Conservation (phyloP, 2,113 vertebrate species). For the Coryphaenoides rupestris region DNA sequence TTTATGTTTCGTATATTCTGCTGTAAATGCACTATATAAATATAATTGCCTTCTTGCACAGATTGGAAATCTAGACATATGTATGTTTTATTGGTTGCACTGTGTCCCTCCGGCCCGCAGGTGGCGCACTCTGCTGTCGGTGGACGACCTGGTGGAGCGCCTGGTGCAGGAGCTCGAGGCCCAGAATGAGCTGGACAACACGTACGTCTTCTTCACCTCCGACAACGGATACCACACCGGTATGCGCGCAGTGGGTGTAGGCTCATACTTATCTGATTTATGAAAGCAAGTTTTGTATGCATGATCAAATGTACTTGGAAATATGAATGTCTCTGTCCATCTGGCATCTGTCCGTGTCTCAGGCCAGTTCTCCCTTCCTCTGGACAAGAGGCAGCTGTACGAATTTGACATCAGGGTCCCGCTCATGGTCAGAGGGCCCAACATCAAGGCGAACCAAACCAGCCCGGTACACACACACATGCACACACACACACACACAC, state of each 20-base stretch:
- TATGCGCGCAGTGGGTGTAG: slow-evolving; percentile 38
- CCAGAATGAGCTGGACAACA: slow-evolving; percentile 84
- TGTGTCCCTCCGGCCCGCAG: slow-evolving; percentile 55
- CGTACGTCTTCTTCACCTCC: slow-evolving; percentile 93
- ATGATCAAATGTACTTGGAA: background rate
- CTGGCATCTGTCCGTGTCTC: slow-evolving; percentile 36
- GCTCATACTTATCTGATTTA: background rate
- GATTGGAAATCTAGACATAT: background rate
- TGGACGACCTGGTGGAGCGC: slow-evolving; percentile 94
- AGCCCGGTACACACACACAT: slow-evolving; percentile 72
- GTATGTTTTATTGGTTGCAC: background rate
- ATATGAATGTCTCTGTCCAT: background rate
- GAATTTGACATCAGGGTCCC: slow-evolving; percentile 98
- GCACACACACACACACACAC: slow-evolving; percentile 4
- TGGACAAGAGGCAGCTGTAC: slow-evolving; percentile 96
- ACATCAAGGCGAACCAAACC: slow-evolving; percentile 90
- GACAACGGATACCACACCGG: slow-evolving; percentile 97
- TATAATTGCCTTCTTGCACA: too few species aligned
- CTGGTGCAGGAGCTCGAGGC: slow-evolving; percentile 82
- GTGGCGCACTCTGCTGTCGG: slow-evolving; percentile 95
- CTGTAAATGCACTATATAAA: too few species aligned
- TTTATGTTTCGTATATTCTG: too few species aligned
- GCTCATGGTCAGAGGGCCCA: slow-evolving; percentile 90
- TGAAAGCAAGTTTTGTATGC: background rate
- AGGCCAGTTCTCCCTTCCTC: slow-evolving; percentile 96